Percentiles rank a stretch among this genome's conserved stretches.
Evolutionary conservation across 2,888 invertebrate genomes (phyloP).

Genomic region (Tribolium freemani): DNA sequence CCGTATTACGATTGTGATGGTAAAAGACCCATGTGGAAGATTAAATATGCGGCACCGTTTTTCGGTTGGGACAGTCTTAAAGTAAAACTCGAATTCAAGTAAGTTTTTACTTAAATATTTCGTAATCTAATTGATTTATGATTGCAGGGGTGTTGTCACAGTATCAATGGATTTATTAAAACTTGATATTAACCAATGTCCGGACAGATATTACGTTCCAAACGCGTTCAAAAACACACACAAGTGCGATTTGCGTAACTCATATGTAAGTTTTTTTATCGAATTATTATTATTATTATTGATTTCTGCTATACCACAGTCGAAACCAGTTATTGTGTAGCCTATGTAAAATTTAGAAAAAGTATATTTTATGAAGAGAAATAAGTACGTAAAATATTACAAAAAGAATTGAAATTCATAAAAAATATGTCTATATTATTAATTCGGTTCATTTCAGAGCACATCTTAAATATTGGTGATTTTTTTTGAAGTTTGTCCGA

Average conservation of each 20-base stretch:
- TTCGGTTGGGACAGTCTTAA: conserved; percentile 96
- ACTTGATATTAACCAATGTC: conserved; percentile 95
- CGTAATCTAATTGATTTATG: not conserved
- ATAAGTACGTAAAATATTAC: too few relatives aligned
- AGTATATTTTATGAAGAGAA: too few relatives aligned
- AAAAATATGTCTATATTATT: too few relatives aligned
- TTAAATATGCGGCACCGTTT: conserved; percentile 96
- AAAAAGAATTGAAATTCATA: too few relatives aligned
- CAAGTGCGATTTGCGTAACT: conserved; percentile 91
- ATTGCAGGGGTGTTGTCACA: conserved; percentile 88
- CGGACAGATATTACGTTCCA: conserved; percentile 87
- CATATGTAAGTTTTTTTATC: conserved; percentile 88
- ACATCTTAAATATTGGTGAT: too few relatives aligned
- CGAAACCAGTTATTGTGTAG: too few relatives aligned
- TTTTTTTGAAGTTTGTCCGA: too few relatives aligned
- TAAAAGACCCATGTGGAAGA: conserved; percentile 92
- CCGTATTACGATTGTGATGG: conserved; percentile 95
- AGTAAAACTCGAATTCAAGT: conserved; percentile 94
- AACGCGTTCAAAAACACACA: conserved; percentile 97
- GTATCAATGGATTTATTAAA: conserved; percentile 92
- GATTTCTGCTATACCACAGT: too few relatives aligned
- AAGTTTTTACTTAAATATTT: conserved; percentile 67
- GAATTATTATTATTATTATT: too few relatives aligned
- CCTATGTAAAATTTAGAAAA: too few relatives aligned
- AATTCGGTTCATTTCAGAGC: too few relatives aligned